These are phyloP conservation scores for Mactromeris polynyma DNA, from an alignment of 2,888 invertebrate species.

Conservation along the genomic window DNA sequence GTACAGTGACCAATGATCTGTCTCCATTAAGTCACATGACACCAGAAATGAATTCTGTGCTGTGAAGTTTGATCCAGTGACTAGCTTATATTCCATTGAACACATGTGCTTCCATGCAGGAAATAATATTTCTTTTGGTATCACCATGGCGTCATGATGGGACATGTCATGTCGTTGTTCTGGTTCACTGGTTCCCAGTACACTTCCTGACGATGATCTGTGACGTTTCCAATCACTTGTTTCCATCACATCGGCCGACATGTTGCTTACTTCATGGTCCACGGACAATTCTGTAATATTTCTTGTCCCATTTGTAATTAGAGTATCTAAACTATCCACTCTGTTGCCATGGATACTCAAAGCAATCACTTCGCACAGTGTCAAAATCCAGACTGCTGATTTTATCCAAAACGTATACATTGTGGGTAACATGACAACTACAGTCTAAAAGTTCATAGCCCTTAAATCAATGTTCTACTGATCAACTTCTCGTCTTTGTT, in stretches of 20 bases:
- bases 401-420: background rate
- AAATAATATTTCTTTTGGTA: conserved; percentile 9
- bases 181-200: background rate
- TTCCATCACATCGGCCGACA: no score
- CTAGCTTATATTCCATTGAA: conserved; percentile 26
- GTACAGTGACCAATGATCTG: conserved; percentile 55
- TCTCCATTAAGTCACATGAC: conserved; percentile 51
- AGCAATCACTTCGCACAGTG: background rate
- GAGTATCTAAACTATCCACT: background rate
- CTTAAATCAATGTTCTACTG: background rate
- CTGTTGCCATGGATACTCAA: background rate
- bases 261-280: background rate
- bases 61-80: conserved; percentile 64
- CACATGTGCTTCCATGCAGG: conserved; percentile 57
- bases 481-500: background rate
- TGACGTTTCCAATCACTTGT: no score
- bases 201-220: no score
- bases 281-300: background rate
- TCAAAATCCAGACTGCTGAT: background rate
- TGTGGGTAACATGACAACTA: background rate
- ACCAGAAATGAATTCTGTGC: conserved; percentile 43
- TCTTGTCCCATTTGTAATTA: background rate
- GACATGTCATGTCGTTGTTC: background rate
- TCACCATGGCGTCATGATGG: background rate
- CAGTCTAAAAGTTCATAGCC: background rate